Conservation (phyloP, 2,113 vertebrate species). For the Sebastes schlegelii region DNA sequence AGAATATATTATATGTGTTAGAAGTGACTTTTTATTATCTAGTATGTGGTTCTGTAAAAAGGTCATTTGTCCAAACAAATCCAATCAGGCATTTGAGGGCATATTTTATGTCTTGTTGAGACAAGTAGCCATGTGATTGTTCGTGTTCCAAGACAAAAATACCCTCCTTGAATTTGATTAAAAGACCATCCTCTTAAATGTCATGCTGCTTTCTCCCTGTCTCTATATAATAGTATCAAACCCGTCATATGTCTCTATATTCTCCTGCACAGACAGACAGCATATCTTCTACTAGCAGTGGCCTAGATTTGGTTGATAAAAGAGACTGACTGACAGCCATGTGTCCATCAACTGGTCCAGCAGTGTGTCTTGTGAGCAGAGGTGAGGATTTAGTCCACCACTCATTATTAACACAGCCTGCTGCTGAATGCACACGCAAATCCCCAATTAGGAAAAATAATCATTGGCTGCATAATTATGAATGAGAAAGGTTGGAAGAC, state of each 20-base stretch:
- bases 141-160: constrained; percentile 19
- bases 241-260: not conserved
- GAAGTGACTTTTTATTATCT: not conserved
- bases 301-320: constrained; percentile 30
- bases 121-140: constrained; percentile 11
- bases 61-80: constrained; percentile 11
- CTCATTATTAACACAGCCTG: constrained; percentile 41
- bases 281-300: constrained; percentile 11
- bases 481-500: constrained; percentile 20
- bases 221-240: constrained; percentile 49
- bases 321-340: constrained; percentile 25
- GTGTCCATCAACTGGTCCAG: not conserved
- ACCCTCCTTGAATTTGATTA: constrained; percentile 46
- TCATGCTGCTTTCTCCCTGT: constrained; percentile 18
- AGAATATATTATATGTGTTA: constrained; percentile 4
- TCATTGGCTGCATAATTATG: constrained; percentile 35
- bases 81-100: constrained; percentile 15
- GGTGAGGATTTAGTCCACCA: constrained; percentile 14
- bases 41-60: constrained; percentile 14
- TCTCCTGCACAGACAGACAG: constrained; percentile 5
- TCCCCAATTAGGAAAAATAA: constrained; percentile 42
- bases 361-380: not conserved
- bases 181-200: constrained; percentile 46
- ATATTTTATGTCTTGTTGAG: not conserved
- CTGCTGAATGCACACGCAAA: constrained; percentile 54